A percentile compares a stretch with the other conserved stretches of the same genome.
These are phyloP conservation scores for Alligator mississippiensis DNA, from an alignment of 2,113 vertebrate species.

Conservation along the genomic window DNA sequence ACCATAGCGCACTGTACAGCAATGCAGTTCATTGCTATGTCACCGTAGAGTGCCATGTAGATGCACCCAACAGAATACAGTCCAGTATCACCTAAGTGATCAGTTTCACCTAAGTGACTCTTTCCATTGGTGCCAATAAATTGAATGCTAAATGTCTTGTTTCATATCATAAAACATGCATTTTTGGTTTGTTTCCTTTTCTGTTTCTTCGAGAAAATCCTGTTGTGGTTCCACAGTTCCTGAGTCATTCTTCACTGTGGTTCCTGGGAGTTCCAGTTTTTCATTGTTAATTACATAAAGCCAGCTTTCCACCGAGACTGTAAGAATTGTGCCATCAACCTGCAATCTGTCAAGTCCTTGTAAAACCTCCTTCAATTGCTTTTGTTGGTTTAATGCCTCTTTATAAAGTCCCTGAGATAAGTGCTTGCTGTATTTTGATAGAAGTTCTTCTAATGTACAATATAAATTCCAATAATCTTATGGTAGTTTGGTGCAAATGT, in stretches of 20 bases:
- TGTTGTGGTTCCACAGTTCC: background rate
- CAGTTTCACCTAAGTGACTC: background rate
- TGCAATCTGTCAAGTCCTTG: constrained; percentile 30
- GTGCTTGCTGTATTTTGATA: constrained; percentile 6
- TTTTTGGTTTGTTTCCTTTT: background rate
- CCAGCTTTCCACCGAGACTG: constrained; percentile 4
- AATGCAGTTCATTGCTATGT: too few species aligned
- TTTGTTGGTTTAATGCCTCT: background rate
- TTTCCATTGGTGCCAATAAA: background rate
- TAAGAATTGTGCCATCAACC: constrained; percentile 17
- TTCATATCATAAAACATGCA: background rate
- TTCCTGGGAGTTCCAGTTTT: constrained; percentile 23
- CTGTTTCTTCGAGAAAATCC: background rate
- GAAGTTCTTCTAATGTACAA: background rate
- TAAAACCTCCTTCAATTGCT: constrained; percentile 7
- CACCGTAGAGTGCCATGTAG: too few species aligned
- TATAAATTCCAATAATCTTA: background rate
- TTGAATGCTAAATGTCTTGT: background rate
- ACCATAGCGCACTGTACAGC: too few species aligned
- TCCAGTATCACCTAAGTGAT: too few species aligned
- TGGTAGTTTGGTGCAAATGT: background rate
- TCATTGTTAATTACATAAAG: constrained; percentile 35
- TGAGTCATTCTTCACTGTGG: background rate
- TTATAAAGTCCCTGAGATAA: background rate
- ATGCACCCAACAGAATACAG: background rate